Evolutionary conservation across 2,888 invertebrate genomes (phyloP).

Genomic region (Loripinus fragilis): DNA sequence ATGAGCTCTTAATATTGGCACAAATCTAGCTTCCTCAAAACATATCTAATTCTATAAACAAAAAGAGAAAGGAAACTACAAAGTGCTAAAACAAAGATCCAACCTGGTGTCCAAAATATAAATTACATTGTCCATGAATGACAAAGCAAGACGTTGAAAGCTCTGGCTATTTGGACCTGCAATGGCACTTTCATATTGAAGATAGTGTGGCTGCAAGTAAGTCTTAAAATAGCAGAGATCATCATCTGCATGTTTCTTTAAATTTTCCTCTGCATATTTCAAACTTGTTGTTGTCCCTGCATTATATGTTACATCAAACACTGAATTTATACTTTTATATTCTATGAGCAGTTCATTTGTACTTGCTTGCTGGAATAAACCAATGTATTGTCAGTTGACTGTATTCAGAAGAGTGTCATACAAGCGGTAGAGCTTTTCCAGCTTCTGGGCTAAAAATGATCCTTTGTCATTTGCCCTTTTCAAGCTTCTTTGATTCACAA

Average conservation of each 20-base stretch:
- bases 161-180: too few relatives aligned
- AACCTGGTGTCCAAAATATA: too few relatives aligned
- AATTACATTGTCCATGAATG: too few relatives aligned
- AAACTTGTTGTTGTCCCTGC: slow-evolving; percentile 31
- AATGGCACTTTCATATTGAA: too few relatives aligned
- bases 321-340: slow-evolving; percentile 39
- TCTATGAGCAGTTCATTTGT: slow-evolving; percentile 38
- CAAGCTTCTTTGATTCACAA: slow-evolving; percentile 22
- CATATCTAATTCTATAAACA: too few relatives aligned
- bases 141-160: too few relatives aligned
- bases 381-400: slow-evolving; percentile 41
- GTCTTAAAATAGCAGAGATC: slow-evolving; percentile 49
- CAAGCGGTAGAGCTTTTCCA: slow-evolving; percentile 24
- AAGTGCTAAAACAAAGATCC: too few relatives aligned
- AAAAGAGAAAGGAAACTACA: too few relatives aligned
- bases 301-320: slow-evolving; percentile 39
- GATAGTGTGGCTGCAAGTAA: slow-evolving; percentile 38
- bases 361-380: slow-evolving; percentile 34
- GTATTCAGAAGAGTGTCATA: slow-evolving; percentile 40
- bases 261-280: slow-evolving; percentile 27
- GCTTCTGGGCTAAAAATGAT: slow-evolving; percentile 8
- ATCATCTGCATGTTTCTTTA: slow-evolving; percentile 28
- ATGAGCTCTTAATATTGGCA: too few relatives aligned
- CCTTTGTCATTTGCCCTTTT: slow-evolving; percentile 9
- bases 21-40: too few relatives aligned